Base-by-base conservation (phyloP, 1,140 invertebrate genomes). In the Heliconius hewitsoni region DNA sequence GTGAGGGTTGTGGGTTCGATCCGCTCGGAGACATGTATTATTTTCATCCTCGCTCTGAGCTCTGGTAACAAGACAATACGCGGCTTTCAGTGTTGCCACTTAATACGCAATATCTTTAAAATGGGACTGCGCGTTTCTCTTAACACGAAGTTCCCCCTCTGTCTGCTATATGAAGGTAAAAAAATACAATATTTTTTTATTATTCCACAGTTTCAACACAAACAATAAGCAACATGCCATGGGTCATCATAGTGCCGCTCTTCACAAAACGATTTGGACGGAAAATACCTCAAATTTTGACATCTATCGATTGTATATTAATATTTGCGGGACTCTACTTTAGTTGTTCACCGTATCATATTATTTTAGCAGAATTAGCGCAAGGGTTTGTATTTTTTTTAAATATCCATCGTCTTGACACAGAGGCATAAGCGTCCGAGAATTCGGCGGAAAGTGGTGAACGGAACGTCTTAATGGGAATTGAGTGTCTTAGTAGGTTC, bases 261-360 rank as follows among this genome's bases (percentile, higher is more conserved):
- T 18, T 72, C 71, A 19, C 71, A 18, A 72, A 37, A 18, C 30
- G n/a, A 42, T 37, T 72, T 39, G 71, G 71, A 8, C 34, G 71
- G 71, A 72, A 72, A 42, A 39, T 72, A 39, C 71, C 71, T 19
- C 37, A 42, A 39, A 72, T 72, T 19, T 8, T 72, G 19, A 72
- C 71, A 39, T 72, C 71, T 34, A 72, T 72, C 30, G 71, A 39
- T 27, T 37, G 34, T 30, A 23, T 72, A 42, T 39, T 72, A 39
- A 42, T 42, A 39, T 72, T 72, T 23, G 37, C 37, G 16, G 37
- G 30, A 37, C n/a, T 72, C 6, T 72, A 72, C 34, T 72, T 39
- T 18, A 72, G 71, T 39, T n/a, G 0, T 19, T 72, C 71, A 3
- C 30, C 37, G 3, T 72, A 72, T n/a, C 71, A 72, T 19, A 72